These are phyloP conservation scores for Drosophila santomea DNA, from an alignment of 1,140 invertebrate species.

Conservation along the genomic window DNA sequence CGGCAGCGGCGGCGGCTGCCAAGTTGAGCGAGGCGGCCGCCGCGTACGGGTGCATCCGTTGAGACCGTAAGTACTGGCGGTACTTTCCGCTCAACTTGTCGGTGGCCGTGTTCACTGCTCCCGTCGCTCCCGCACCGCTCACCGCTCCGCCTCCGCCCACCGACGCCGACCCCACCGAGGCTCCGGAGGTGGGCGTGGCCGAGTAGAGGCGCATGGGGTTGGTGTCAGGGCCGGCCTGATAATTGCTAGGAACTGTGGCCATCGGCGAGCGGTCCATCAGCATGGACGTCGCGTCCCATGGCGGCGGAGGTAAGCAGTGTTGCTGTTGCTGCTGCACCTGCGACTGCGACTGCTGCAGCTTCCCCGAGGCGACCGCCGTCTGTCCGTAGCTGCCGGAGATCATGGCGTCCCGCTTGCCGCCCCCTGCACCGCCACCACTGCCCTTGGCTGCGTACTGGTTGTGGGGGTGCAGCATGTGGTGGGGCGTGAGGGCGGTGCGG, in stretches of 20 bases:
- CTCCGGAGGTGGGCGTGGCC: slow-evolving; percentile 51
- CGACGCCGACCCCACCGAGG: slow-evolving; percentile 37
- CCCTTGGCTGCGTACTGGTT: slow-evolving; percentile 63
- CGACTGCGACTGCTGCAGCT: slow-evolving; percentile 38
- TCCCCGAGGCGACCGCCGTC: slow-evolving; percentile 35
- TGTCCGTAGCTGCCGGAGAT: slow-evolving; percentile 74
- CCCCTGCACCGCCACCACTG: slow-evolving; percentile 31
- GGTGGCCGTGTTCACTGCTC: slow-evolving; percentile 45
- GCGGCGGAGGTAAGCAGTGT: slow-evolving; percentile 66
- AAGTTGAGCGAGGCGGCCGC: slow-evolving; percentile 77
- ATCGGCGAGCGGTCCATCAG: slow-evolving; percentile 80
- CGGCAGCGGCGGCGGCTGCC: slow-evolving; percentile 64
- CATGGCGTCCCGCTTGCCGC: slow-evolving; percentile 82
- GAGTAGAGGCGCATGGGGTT: slow-evolving; percentile 69
- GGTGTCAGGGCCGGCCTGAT: slow-evolving; percentile 84
- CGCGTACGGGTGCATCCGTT: slow-evolving; percentile 86
- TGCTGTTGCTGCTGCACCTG: slow-evolving; percentile 54
- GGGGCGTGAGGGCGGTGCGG: slow-evolving; percentile 81
- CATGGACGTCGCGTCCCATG: slow-evolving; percentile 69
- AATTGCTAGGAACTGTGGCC: slow-evolving; percentile 85
- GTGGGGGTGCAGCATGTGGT: slow-evolving; percentile 75
- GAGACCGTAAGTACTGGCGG: slow-evolving; percentile 86
- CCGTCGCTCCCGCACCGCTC: slow-evolving; percentile 24
- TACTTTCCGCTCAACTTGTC: slow-evolving; percentile 86
- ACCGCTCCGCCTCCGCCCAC: slow-evolving; percentile 18